Evolutionary conservation across 2,888 invertebrate genomes (phyloP).

Genomic region (Zele albiditarsus): DNA sequence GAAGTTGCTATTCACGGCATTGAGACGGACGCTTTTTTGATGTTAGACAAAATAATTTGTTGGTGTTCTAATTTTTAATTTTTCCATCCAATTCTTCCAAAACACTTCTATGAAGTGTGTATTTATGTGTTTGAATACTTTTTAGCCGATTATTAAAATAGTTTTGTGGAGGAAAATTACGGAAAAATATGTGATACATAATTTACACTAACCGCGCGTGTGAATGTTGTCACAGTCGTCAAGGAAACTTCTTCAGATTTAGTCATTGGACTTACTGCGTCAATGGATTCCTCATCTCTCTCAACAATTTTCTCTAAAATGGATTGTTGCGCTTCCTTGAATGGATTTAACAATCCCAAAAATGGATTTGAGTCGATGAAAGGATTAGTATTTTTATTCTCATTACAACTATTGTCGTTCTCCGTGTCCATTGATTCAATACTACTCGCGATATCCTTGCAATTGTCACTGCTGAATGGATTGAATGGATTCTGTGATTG

Average conservation of each 20-base stretch:
- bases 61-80: no score
- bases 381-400: constrained; percentile 72
- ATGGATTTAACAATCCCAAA: constrained; percentile 71
- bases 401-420: constrained; percentile 53
- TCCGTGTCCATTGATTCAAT: constrained; percentile 54
- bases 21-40: no score
- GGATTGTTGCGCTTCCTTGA: constrained; percentile 62
- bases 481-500: constrained; percentile 71
- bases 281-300: constrained; percentile 56
- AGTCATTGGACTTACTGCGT: constrained; percentile 51
- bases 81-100: no score
- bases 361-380: constrained; percentile 73
- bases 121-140: no score
- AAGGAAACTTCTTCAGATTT: constrained; percentile 37
- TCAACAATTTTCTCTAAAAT: constrained; percentile 48
- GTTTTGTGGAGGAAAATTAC: no score
- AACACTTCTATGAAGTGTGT: no score
- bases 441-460: constrained; percentile 42
- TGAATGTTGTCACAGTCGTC: constrained; percentile 58
- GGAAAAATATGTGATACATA: no score
- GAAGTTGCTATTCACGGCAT: no score
- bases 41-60: no score
- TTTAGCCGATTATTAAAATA: no score
- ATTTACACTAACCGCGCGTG: constrained; percentile 63
- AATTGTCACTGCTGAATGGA: constrained; percentile 66